Evolutionary conservation across 2,888 invertebrate genomes (phyloP), one percentile per base, ranked within the genome.

Genomic region (Lottia gigantea): DNA sequence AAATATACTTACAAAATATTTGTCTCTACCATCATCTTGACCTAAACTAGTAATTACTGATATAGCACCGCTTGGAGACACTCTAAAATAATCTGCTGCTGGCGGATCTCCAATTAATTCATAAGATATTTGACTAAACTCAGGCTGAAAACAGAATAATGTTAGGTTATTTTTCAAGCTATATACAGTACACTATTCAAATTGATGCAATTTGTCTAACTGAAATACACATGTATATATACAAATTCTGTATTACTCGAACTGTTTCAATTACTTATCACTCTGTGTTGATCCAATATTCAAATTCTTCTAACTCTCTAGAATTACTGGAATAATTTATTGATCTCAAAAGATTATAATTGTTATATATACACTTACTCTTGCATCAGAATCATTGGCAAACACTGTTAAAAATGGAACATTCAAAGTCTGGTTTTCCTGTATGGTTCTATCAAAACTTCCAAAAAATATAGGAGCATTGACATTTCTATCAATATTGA

Each of bases 81-180:
- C 77, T 46, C 69, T 70, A 70, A 86, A 86, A 70, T 74, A 82
- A 19, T 67, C 73, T 12, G 80, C 74, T 14, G 85, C 86, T 1
- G 76, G 78, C 72, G 82, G 84, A 75, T 86, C 85, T 16, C 86
- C 86, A 64, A 83, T 82, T 23, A 84, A 73, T 16, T 46, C 46
- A 72, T 79, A 81, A 0, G 77, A 65, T n/a, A 83, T 73, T 62
- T 76, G 73, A 65, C 80, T 81, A 47, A 78, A 81, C 71, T 82
- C 82, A 31, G 78, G 31, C 82, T 82, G 76, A 64, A 76, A 77
- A 61, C 46, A 64, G 14, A 26, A 14, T 4, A 15, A 40, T 40
- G 7, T 40, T 40, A 40, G 8, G 6, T 40, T 40, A 11, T 11
- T 40, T 40, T 3, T 4, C 40, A 40, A 40, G 11, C 40, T 8